A percentile compares a stretch with the other conserved stretches of the same genome.
phyloP scores from a whole-genome alignment of 2,113 vertebrate genomes.

The Danionella cerebrum region DNA sequence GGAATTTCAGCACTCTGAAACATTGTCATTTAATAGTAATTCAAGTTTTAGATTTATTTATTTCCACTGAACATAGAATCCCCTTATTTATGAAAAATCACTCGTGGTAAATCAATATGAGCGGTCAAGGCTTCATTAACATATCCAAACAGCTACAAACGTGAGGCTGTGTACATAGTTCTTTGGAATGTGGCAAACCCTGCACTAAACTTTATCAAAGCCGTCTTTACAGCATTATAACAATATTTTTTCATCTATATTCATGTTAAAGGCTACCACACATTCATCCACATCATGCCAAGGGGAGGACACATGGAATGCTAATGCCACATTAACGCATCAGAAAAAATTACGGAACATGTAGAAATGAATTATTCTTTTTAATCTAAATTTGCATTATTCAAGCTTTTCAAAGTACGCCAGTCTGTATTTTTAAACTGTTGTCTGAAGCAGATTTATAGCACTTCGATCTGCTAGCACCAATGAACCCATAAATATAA shows the following conservation, averaged over 20 bases:
- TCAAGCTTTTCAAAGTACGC: not conserved
- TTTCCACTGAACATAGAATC: not conserved
- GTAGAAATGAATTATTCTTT: not conserved
- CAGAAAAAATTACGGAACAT: not conserved
- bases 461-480: not conserved
- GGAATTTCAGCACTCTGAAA: not conserved
- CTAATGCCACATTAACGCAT: not conserved
- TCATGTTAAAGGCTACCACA: not conserved
- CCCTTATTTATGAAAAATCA: conserved; percentile 15
- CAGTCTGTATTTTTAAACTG: not conserved
- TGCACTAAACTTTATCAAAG: not conserved
- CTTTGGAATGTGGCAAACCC: not conserved
- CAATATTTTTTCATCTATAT: not conserved
- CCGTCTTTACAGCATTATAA: not conserved
- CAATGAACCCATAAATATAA: not conserved
- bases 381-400: conserved; percentile 9
- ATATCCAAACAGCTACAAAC: too few species aligned
- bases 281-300: not conserved
- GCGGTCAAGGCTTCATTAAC: not conserved
- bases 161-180: not conserved
- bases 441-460: not conserved
- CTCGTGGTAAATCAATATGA: not conserved
- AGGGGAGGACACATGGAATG: not conserved
- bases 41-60: conserved; percentile 15
- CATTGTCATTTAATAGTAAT: conserved; percentile 23